Evolutionary conservation across 2,797 vertebrate species (phyloP).

Genomic region (Pangasius krempfi): DNA sequence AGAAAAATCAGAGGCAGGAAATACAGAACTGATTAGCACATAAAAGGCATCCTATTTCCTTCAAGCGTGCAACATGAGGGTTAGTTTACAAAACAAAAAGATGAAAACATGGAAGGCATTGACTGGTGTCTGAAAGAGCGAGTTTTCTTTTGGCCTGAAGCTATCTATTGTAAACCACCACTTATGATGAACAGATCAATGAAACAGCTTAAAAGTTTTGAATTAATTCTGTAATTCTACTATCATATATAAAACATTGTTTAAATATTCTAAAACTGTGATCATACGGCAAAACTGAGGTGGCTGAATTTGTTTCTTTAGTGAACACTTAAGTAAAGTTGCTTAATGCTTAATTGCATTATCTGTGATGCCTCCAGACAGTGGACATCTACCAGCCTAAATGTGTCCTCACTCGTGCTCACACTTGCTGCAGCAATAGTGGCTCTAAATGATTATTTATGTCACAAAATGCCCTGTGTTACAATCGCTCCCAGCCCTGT

Average conservation of each 20-base stretch:
- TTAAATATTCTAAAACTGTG: not conserved
- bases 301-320: not conserved
- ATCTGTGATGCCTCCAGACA: slow-evolving; percentile 10
- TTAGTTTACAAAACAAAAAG: slow-evolving; percentile 68
- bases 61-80: slow-evolving; percentile 70
- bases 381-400: not conserved
- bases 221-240: not conserved
- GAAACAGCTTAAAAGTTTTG: slow-evolving; percentile 25
- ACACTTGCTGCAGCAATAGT: not conserved
- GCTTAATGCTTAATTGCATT: not conserved
- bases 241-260: not conserved
- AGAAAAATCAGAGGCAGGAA: slow-evolving; percentile 63
- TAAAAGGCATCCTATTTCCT: slow-evolving; percentile 67
- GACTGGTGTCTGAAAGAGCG: slow-evolving; percentile 39
- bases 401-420: not conserved
- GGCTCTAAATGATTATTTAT: slow-evolving; percentile 24
- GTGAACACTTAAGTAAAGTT: not conserved
- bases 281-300: slow-evolving; percentile 9
- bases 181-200: slow-evolving; percentile 17
- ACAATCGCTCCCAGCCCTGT: slow-evolving; percentile 13
- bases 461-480: slow-evolving; percentile 44
- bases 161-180: slow-evolving; percentile 25
- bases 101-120: slow-evolving; percentile 62
- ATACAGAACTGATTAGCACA: slow-evolving; percentile 68
- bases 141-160: slow-evolving; percentile 29